Base-by-base conservation (phyloP, 2,888 invertebrate genomes). In the Globia sparganii region DNA sequence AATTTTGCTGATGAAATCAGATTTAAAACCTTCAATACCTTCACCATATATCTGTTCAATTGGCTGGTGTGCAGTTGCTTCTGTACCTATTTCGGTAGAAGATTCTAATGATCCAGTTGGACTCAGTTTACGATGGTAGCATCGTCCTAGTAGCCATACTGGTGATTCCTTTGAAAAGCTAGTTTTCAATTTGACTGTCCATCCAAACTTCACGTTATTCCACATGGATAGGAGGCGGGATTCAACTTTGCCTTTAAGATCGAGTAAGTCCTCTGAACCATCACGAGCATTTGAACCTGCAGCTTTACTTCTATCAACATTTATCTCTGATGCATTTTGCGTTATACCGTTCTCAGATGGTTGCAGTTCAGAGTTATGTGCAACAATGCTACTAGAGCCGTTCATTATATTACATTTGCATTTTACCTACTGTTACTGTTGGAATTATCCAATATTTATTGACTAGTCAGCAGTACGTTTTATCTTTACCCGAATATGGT, bases 181-280 rank as follows among this genome's bases (percentile, higher is more conserved):
- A 0, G 98, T 97, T 93, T 97, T 98, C 84, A 98, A 95, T 94
- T 99, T 99, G 0, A 98, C 97, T 73, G 98, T 97, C 98, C 98
- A 98, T 68, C 98, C 99, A 95, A 98, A 99, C 96, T 98, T 99
- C 78, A 99, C 98, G 94, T 99, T 99, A 94, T 99, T 99, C 99
- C 99, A 99, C 97, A 99, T 98, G 61, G 98, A 98, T 90, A 98
- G 94, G 72, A 99, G 94, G 84, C 98, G 98, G 43, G 98, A 98
- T 94, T 99, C 99, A 86, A 99, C 97, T 96, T 98, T 98, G 90
- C 97, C 97, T 93, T 98, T 98, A 75, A 97, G 97, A 91, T 98
- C 98, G 34, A 95, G 89, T 68, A 94, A 89, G 77, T 97, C 97
- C 64, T 96, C 96, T 3, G 93, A 86, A 80, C 92, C 93, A 72